These are phyloP conservation scores for Antedon mediterranea DNA, from an alignment of 53 echinoderm and acorn worm species.

Conservation along the genomic window DNA sequence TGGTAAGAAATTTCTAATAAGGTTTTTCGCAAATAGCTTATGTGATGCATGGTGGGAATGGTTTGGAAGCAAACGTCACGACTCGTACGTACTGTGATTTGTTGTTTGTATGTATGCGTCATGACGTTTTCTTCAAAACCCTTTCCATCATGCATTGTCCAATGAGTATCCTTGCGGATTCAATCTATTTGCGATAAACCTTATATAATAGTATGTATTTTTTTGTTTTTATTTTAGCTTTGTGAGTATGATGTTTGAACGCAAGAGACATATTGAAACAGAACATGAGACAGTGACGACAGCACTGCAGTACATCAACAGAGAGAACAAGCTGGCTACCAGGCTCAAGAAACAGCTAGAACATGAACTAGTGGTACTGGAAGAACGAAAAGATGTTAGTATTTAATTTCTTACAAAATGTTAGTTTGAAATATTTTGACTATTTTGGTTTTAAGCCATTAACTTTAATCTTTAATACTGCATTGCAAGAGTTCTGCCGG, in stretches of 20 bases:
- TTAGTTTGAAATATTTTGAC: too few species aligned
- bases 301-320: slow-evolving; percentile 86
- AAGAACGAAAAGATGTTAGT: slow-evolving; percentile 85
- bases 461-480: too few species aligned
- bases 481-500: too few species aligned
- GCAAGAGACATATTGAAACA: slow-evolving; percentile 45
- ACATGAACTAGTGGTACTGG: slow-evolving; percentile 77
- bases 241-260: slow-evolving; percentile 70
- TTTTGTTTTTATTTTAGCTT: slow-evolving; percentile 32
- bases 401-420: too few species aligned
- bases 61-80: too few species aligned
- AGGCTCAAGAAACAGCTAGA: slow-evolving; percentile 85
- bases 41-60: too few species aligned
- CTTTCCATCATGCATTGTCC: too few species aligned
- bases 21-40: too few species aligned
- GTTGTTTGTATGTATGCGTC: too few species aligned
- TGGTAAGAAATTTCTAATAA: slow-evolving; percentile 30
- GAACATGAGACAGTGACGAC: slow-evolving; percentile 70
- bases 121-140: too few species aligned
- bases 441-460: too few species aligned
- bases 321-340: slow-evolving; percentile 79
- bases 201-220: neutral
- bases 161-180: neutral
- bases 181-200: too few species aligned
- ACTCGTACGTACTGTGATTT: neutral